Percentiles rank a stretch among this genome's conserved stretches.
Conservation (phyloP, 2,888 invertebrate species). For the Hoplodrina blanda region DNA sequence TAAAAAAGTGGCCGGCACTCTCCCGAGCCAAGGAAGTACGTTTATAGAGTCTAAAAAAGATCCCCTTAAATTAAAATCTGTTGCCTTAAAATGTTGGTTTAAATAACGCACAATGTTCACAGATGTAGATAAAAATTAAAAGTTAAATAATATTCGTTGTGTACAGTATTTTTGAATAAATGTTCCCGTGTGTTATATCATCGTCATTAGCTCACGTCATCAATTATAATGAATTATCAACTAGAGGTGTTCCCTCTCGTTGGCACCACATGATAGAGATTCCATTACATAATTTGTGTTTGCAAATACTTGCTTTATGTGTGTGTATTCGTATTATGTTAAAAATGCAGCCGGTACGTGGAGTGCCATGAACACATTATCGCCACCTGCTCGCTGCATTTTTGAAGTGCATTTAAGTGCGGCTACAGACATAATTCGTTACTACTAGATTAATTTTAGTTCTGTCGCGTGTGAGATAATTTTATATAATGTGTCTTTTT, state of each 20-base stretch:
- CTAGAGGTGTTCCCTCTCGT: conserved; percentile 25
- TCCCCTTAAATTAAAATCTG: conserved; percentile 13
- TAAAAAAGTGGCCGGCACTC: conserved; percentile 22
- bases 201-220: conserved; percentile 35
- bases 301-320: conserved; percentile 58
- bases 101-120: conserved; percentile 32
- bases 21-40: conserved; percentile 3
- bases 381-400: conserved; percentile 70
- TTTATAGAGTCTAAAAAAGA: conserved; percentile 29
- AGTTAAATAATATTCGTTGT: conserved; percentile 32
- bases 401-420: conserved; percentile 77
- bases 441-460: conserved; percentile 65
- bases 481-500: conserved; percentile 60
- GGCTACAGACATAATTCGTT: conserved; percentile 63
- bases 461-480: conserved; percentile 69
- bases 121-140: conserved; percentile 38
- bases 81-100: conserved; percentile 10
- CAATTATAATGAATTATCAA: conserved; percentile 22
- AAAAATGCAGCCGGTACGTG: conserved; percentile 68
- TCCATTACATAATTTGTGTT: conserved; percentile 51
- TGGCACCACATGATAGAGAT: conserved; percentile 45
- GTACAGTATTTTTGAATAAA: conserved; percentile 55
- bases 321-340: conserved; percentile 64
- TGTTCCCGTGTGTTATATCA: conserved; percentile 49
- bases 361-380: conserved; percentile 47